Evolutionary conservation across 1,140 invertebrate genomes (phyloP), one percentile per base, ranked within the genome.

Genomic region (Ostrea denselamellosa): DNA sequence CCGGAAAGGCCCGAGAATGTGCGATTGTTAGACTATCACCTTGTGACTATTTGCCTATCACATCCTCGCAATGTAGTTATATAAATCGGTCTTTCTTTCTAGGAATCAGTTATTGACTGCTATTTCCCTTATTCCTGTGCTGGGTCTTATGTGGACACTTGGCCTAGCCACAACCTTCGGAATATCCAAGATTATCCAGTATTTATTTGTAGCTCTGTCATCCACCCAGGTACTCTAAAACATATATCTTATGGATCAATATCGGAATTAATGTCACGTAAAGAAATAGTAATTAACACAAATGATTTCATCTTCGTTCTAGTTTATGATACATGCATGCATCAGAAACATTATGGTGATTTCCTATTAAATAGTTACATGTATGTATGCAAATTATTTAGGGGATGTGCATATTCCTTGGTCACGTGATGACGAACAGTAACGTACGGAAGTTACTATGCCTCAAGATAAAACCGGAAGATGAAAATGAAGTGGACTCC

Each of bases 361-460:
- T 44, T 44, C 5, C 5, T 44, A 44, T 44, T 44, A 44, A 44
- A 44, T 5, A 44, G 5, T 5, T 5, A 44, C 34, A 44, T 44
- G 5, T 44, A 44, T 44, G 34, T 44, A 44, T 44, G 5, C 34
- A 44, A 44, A 44, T 44, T 44, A 44, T 44, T 0, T 34, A 91
- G 91, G 91, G 91, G 0, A 77, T 90, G 62, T 65, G 87, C 14
- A 91, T 91, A 52, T 88, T 91, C 19, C 44, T 90, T 12, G 71
- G 89, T 53, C 91, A 91, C 89, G 90, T 91, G 88, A 83, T 90
- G 87, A 89, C 85, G 53, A 90, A 89, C 56, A 58, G 44, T n/a
- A 88, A 90, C 85, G 89, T 91, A 58, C 65, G 88, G 2, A 83
- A 44, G 17, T 86, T 89, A 8, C 87, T 91, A 10, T 87, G 87